Evolutionary conservation across 2,113 vertebrate genomes (phyloP), one percentile per base, ranked within the genome.

Genomic region (Tretioscincus oriximinensis): DNA sequence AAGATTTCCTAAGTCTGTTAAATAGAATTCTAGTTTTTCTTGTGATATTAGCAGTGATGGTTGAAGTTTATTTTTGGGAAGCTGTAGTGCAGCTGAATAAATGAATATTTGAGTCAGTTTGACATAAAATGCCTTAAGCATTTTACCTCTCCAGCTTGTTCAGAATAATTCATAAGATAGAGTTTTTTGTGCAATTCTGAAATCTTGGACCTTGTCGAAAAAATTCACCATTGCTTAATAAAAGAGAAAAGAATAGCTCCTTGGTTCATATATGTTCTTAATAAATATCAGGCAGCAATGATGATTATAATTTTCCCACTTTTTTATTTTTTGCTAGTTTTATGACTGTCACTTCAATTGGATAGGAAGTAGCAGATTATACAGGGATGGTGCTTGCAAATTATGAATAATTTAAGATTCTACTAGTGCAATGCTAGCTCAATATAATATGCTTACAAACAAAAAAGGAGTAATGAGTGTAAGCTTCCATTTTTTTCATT

Each of bases 101-200:
- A 68, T 85, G 85, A 89, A 81, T 81, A 85, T 87, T 76, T 90
- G 89, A 92, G 86, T 92, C 84, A 88, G 75, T 90, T 87, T 90
- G 91, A 88, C 78, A 54, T 84, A 88, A 88, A 84, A 87, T 0
- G 85, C 89, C 90, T 87, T 88, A 72, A 89, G 76, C 81, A 82
- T 54, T 85, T 76, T 85, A 68, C 86, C 80, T 86, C 80, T 93
- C 87, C 88, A 92, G 66, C 81, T 93, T 78, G 81, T 84, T 92
- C 90, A 90, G 84, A 1, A 26, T 84, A 87, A 14, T 24, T 86
- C 84, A 85, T 76, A 24, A 5, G 71, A 72, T 51, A 41, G 72
- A 1, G 0, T 85, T 85, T 84, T 84, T 76, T 90, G 89, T 91
- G 85, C 54, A 9, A 0, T 92, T 90, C 71, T 81, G 90, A 92